Evolutionary conservation across 2,797 vertebrate species (phyloP).

Genomic region (Botia almorhae): DNA sequence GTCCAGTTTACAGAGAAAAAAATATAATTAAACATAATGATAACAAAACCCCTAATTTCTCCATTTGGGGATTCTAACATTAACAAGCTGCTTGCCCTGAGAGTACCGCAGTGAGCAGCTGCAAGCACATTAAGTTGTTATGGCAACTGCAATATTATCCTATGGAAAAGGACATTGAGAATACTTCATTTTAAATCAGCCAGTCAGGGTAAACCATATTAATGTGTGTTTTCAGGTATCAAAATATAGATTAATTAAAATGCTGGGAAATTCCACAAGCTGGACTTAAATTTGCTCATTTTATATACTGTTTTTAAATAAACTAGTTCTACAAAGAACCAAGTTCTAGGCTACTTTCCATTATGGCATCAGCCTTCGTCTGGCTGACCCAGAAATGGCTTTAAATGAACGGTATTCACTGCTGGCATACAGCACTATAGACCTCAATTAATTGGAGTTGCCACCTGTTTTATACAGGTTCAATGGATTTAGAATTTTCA

Average conservation of each 20-base stretch:
- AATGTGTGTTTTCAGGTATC: neutral
- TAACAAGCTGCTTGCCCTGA: too few relatives aligned
- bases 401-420: slow-evolving; percentile 68
- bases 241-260: slow-evolving; percentile 35
- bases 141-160: too few relatives aligned
- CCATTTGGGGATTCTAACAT: too few relatives aligned
- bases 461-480: slow-evolving; percentile 71
- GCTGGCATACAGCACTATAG: slow-evolving; percentile 69
- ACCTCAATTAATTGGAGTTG: slow-evolving; percentile 73
- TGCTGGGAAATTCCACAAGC: slow-evolving; percentile 11
- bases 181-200: too few relatives aligned
- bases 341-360: slow-evolving; percentile 57
- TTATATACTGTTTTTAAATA: neutral
- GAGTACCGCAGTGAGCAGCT: too few relatives aligned
- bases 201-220: too few relatives aligned
- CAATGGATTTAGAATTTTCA: slow-evolving; percentile 72
- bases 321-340: slow-evolving; percentile 36
- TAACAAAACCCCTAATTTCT: too few relatives aligned
- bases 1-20: too few relatives aligned
- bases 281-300: neutral
- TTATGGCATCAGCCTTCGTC: slow-evolving; percentile 55
- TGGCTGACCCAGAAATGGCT: slow-evolving; percentile 62
- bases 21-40: too few relatives aligned
- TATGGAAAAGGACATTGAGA: too few relatives aligned
- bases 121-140: too few relatives aligned